These are phyloP conservation scores for Rhabditoides inermis DNA, from an alignment of 2,888 invertebrate genomes.

Conservation along the genomic window DNA sequence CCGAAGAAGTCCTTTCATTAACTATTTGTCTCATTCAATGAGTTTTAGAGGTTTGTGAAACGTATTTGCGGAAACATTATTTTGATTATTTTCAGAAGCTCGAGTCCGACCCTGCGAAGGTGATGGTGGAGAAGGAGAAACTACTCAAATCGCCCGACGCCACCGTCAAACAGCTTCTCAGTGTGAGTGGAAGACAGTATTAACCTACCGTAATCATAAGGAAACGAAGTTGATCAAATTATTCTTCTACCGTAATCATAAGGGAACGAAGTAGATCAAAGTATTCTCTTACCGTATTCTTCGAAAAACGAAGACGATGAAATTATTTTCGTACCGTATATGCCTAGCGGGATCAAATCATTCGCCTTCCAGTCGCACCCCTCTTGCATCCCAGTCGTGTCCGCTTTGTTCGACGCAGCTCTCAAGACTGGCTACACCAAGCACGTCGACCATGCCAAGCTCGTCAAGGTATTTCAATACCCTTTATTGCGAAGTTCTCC, in stretches of 20 bases:
- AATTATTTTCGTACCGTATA: too few species aligned
- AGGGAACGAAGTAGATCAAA: slow-evolving; percentile 20
- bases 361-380: not conserved
- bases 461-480: not conserved
- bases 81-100: slow-evolving; percentile 8
- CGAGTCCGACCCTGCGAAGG: slow-evolving; percentile 20
- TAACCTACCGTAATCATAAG: too few species aligned
- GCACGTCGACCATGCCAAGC: slow-evolving; percentile 3
- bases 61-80: not conserved
- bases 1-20: not conserved
- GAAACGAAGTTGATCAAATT: too few species aligned
- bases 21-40: not conserved
- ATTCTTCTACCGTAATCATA: too few species aligned
- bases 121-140: slow-evolving; percentile 20
- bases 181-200: too few species aligned
- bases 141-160: too few species aligned
- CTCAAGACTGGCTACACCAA: slow-evolving; percentile 8
- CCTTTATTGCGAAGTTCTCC: not conserved
- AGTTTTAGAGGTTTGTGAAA: too few species aligned
- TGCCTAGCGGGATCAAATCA: too few species aligned
- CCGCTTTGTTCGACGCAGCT: slow-evolving; percentile 3
- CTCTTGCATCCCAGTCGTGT: slow-evolving; percentile 2
- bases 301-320: too few species aligned
- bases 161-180: too few species aligned
- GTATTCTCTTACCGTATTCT: too few species aligned